Conservation (phyloP, 2,113 vertebrate species). For the Hyaena hyaena region DNA sequence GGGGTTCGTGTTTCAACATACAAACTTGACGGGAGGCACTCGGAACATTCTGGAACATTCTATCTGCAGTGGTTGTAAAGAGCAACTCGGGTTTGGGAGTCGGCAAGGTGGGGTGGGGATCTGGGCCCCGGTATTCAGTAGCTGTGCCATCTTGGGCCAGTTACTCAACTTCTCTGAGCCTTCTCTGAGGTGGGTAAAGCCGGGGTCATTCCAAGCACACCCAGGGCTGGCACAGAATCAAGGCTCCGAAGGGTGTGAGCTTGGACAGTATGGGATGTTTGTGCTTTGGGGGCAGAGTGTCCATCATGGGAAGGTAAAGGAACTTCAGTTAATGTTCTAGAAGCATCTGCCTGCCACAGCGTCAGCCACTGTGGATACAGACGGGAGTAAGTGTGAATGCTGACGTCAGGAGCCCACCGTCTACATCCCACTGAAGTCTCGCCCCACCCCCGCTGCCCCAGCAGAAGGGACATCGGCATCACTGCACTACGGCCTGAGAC, state of each 20-base stretch:
- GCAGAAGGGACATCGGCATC: not conserved
- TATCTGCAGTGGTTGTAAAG: not conserved
- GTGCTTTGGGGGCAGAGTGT: not conserved
- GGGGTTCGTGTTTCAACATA: not conserved
- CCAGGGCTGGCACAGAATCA: not conserved
- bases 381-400: accelerated
- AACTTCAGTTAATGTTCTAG: not conserved
- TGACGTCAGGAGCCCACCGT: accelerated
- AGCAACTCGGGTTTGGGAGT: not conserved
- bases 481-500: not conserved
- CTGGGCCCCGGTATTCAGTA: not conserved
- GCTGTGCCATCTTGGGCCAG: not conserved
- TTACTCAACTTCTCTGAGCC: not conserved
- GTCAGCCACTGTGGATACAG: not conserved
- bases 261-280: accelerated
- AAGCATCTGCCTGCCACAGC: not conserved
- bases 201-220: not conserved
- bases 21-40: not conserved
- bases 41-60: accelerated
- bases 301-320: not conserved
- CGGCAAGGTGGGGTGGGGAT: not conserved
- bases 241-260: not conserved
- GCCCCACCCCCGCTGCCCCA: accelerated
- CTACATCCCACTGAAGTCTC: not conserved
- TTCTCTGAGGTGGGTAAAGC: not conserved